Conservation (phyloP, 2,888 invertebrate species). For the Ochropacha duplaris region DNA sequence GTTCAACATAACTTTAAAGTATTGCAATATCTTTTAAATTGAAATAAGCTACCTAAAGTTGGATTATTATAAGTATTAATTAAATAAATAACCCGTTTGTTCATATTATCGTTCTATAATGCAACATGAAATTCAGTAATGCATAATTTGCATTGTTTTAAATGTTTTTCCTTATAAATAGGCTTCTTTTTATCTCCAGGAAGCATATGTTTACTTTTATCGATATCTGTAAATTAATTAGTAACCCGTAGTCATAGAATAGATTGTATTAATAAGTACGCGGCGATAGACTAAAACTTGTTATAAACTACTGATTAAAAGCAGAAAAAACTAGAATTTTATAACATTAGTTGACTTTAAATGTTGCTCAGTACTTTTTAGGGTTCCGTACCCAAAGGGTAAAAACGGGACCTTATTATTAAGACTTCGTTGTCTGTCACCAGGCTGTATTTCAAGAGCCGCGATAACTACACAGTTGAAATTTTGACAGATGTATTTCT, state of each 20-base stretch:
- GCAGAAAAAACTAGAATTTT: background rate
- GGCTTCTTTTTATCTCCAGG: background rate
- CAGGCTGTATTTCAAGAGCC: too few relatives aligned
- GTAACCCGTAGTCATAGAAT: slow-evolving; percentile 17
- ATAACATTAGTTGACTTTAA: background rate
- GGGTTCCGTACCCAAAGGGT: too few relatives aligned
- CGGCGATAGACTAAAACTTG: background rate
- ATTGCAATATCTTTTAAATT: too few relatives aligned
- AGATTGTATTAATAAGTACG: background rate
- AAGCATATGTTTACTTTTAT: background rate
- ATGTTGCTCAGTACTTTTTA: background rate
- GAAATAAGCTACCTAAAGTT: too few relatives aligned
- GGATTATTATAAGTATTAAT: too few relatives aligned
- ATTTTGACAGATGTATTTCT: too few relatives aligned
- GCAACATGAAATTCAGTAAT: background rate
- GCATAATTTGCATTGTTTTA: background rate
- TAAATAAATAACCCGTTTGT: too few relatives aligned
- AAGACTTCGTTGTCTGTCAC: too few relatives aligned
- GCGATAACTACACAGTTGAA: too few relatives aligned
- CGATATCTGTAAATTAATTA: slow-evolving; percentile 4
- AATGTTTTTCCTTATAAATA: background rate
- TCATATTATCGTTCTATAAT: background rate
- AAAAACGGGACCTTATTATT: too few relatives aligned
- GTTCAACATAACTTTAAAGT: too few relatives aligned
- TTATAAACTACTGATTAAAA: background rate